Percentiles rank a stretch among this genome's conserved stretches.
phyloP scores from a whole-genome alignment of 2,888 invertebrate species.

The Balanococcus diminutus region DNA sequence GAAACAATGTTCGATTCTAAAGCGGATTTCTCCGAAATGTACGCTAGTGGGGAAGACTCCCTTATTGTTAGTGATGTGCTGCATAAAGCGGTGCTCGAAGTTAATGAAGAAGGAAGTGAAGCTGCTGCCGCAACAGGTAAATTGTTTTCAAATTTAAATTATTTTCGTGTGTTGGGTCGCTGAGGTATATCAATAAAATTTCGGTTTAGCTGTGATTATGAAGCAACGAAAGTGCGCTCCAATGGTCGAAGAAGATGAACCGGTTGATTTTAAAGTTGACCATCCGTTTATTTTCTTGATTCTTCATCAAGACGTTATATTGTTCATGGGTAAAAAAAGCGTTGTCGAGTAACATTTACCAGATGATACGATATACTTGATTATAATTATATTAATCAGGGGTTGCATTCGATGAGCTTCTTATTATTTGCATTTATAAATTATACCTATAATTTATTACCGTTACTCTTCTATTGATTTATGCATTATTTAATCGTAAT shows the following conservation, averaged over 20 bases:
- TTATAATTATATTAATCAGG: too few species aligned
- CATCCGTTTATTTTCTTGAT: conserved; percentile 59
- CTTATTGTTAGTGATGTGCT: conserved; percentile 74
- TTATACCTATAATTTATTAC: not conserved
- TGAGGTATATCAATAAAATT: not conserved
- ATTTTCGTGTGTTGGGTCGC: not conserved
- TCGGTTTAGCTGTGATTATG: not conserved
- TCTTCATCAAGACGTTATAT: not conserved
- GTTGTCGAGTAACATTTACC: not conserved
- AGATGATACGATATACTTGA: too few species aligned
- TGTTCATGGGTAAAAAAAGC: not conserved
- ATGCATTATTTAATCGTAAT: too few species aligned
- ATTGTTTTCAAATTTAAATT: conserved; percentile 59
- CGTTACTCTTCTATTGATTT: too few species aligned
- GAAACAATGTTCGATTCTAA: conserved; percentile 57
- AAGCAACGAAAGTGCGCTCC: too few species aligned
- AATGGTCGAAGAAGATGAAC: not conserved
- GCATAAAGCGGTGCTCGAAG: conserved; percentile 85
- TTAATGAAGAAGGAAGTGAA: conserved; percentile 87
- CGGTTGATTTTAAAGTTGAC: conserved; percentile 59
- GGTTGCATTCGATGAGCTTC: not conserved
- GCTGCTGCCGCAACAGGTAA: conserved; percentile 84
- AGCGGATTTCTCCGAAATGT: conserved; percentile 72
- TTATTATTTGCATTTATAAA: not conserved
- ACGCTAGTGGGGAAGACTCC: conserved; percentile 62